phyloP scores from a whole-genome alignment of 2,888 invertebrate species.

The Drosophila stalkeri region DNA sequence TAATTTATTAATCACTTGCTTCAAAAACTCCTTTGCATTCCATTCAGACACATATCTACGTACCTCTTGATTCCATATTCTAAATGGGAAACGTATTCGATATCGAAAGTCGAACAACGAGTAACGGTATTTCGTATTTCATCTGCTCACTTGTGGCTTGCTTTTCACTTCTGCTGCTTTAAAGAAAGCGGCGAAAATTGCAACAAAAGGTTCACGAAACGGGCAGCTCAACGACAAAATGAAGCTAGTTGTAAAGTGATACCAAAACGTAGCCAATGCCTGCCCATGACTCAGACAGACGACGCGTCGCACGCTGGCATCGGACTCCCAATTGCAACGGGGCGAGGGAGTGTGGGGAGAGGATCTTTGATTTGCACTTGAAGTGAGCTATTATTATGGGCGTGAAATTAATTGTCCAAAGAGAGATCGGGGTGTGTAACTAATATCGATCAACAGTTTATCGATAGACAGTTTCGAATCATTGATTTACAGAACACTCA shows the following conservation, averaged over 20 bases:
- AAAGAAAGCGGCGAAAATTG: constrained; percentile 50
- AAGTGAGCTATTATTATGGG: neutral
- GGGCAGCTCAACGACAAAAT: constrained; percentile 30
- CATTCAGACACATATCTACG: neutral
- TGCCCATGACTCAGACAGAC: constrained; percentile 47
- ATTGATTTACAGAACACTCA: neutral
- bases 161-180: constrained; percentile 13
- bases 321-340: neutral
- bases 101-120: constrained; percentile 1
- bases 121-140: constrained; percentile 3
- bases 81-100: neutral
- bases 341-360: neutral
- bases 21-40: neutral
- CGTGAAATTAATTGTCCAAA: neutral
- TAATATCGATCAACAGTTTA: neutral
- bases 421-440: neutral
- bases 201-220: constrained; percentile 21
- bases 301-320: neutral
- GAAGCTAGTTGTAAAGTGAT: constrained; percentile 24
- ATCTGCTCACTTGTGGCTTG: constrained; percentile 1
- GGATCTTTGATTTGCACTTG: neutral
- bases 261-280: constrained; percentile 43
- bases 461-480: neutral
- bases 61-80: neutral
- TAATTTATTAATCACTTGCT: neutral